Evolutionary conservation across 2,888 invertebrate genomes (phyloP).

Genomic region (Tachina fera): DNA sequence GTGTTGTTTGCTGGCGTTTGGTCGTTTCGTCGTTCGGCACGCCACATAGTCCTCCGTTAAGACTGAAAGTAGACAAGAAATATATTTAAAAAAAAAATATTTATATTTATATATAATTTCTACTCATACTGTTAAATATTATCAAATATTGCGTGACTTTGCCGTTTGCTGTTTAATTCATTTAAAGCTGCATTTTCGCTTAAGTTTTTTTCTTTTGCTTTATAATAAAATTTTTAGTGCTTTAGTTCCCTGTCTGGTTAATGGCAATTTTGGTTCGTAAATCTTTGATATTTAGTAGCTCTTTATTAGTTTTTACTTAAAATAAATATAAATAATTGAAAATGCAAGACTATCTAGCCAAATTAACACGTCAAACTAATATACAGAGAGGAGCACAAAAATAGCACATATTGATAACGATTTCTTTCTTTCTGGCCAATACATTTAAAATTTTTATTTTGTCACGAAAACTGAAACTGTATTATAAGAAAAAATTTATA

Average conservation of each 20-base stretch:
- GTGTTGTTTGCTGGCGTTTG: constrained; percentile 42
- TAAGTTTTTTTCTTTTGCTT: neutral
- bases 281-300: constrained; percentile 55
- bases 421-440: too few species aligned
- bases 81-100: constrained; percentile 7
- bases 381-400: neutral
- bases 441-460: too few species aligned
- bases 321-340: constrained; percentile 10
- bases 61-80: constrained; percentile 49
- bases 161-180: constrained; percentile 53
- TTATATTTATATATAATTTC: neutral
- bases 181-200: constrained; percentile 57
- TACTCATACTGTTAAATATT: constrained; percentile 28
- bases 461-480: too few species aligned
- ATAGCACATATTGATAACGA: too few species aligned
- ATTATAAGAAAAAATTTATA: too few species aligned
- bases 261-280: constrained; percentile 54
- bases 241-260: constrained; percentile 40
- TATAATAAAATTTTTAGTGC: constrained; percentile 43
- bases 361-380: constrained; percentile 41
- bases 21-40: constrained; percentile 40
- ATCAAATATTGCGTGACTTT: constrained; percentile 69
- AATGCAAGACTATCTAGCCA: constrained; percentile 12
- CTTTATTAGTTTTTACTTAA: constrained; percentile 41
- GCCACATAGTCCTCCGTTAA: constrained; percentile 35